Evolutionary conservation across 2,888 invertebrate species (phyloP), one percentile per base, ranked within the genome.

Genomic region (Pandemis corylana): DNA sequence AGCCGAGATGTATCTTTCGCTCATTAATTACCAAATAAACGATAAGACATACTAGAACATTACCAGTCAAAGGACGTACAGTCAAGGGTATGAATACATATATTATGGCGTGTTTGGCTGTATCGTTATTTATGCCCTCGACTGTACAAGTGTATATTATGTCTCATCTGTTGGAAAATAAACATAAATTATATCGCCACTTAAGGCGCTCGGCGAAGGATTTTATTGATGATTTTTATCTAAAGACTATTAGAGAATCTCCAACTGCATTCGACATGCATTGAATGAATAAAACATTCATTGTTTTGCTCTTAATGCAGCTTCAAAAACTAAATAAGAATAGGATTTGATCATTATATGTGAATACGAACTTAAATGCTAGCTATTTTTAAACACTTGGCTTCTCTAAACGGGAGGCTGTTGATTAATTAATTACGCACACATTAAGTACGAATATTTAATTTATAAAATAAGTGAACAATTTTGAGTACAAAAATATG

Each of bases 181-280:
- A 67, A 68, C 68, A 59, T 67, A 68, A 68, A 53, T 56, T 56
- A 42, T 56, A 59, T 20, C 56, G 59, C 44, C 59, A 28, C 68
- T 56, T 59, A 42, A 36, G 41, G 12, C 56, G 53, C 56, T 56
- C 10, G 53, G 15, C 42, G 41, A 36, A 68, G 67, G 15, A 56
- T 68, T 68, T 42, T 56, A 68, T 56, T 68, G 67, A 13, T 56
- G 67, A 56, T 67, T 56, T 56, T 56, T 56, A 68, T 68, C 67
- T 44, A 20, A 42, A 42, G 9, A 42, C 53, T 66, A 66, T 66
- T 66, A 51, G 28, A 15, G 41, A 53, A 53, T 15, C 5, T 67
- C n/a, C n/a, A 67, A 67, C 53, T 13, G 36, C n/a, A 67, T 51
- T 28, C 6, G 36, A 28, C 51, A 67, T 51, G 36, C 49, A 49